Evolutionary conservation across 2,888 invertebrate genomes (phyloP), one percentile per base, ranked within the genome.

Genomic region (Barypeithes pellucidus): DNA sequence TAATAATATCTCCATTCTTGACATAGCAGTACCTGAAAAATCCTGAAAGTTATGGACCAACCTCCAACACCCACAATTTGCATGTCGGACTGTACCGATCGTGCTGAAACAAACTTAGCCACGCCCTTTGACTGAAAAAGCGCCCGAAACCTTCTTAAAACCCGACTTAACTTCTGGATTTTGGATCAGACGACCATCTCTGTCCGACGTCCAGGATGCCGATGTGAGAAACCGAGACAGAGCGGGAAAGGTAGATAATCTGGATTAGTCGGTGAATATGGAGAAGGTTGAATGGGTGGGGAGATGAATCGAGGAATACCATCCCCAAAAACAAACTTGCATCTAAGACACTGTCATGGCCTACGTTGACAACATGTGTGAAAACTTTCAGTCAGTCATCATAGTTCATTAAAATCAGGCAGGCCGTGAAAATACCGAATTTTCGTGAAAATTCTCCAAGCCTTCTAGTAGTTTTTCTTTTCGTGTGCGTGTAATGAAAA

Each of bases 341-440:
- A 67, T 24, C 43, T 52, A 67, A 72, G 73, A 70, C 36, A 77
- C 78, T 80, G 79, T 79, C 79, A 80, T 80, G 80, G 80, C 79
- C 67, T 72, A 80, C 82, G 84, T 81, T 85, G 84, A 85, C 84
- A 84, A 81, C 84, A 85, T 83, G 85, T 85, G 85, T 84, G 84
- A 84, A 85, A 85, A 84, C 80, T 80, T 82, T 82, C 82, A 84
- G 84, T 85, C 84, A 79, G 81, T 85, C 85, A 85, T 80, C 84
- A 81, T 77, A 74, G 77, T 82, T 82, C 82, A 83, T 84, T 84
- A 80, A 80, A 77, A 73, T 68, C 76, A 67, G 79, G 80, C 78
- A 79, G 78, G 78, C 80, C 80, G 81, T 79, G 82, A 81, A 81
- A 81, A 77, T 72, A 72, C 65, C 73, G 76, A 78, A 52, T 54